Conservation (phyloP, 2,113 vertebrate species). For the Brienomyrus longianalis region DNA sequence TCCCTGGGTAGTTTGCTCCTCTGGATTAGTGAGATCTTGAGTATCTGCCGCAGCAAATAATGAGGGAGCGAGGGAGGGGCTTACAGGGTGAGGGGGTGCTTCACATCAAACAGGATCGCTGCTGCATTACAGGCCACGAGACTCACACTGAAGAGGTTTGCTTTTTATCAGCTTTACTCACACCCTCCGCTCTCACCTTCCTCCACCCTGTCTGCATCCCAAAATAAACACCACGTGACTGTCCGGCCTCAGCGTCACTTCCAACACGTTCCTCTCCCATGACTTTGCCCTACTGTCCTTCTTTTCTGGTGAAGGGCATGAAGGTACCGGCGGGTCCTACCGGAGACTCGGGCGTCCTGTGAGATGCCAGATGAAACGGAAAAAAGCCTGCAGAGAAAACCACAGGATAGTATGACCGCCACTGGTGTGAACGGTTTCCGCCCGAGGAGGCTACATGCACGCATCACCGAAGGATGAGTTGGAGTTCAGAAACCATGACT, state of each 20-base stretch:
- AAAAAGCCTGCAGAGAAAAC: not conserved
- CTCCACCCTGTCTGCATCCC: not conserved
- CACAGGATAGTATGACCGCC: not conserved
- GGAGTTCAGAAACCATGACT: constrained; percentile 16
- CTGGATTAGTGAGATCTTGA: not conserved
- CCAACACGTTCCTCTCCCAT: not conserved
- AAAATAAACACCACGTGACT: not conserved
- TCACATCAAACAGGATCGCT: not conserved
- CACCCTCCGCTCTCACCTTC: not conserved
- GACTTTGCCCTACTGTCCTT: not conserved
- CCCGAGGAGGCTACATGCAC: not conserved
- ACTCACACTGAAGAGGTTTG: not conserved
- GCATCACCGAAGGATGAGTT: not conserved
- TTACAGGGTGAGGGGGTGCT: not conserved
- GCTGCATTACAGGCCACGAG: not conserved
- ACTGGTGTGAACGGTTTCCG: not conserved
- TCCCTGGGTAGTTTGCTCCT: not conserved
- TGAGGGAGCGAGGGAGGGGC: not conserved
- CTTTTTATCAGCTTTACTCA: not conserved
- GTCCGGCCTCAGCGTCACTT: not conserved
- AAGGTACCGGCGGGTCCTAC: not conserved
- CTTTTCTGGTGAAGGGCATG: not conserved
- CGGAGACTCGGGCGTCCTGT: not conserved
- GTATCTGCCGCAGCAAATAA: not conserved
- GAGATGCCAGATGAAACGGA: not conserved